Percentiles rank a stretch among this genome's conserved stretches.
phyloP scores from a whole-genome alignment of 2,888 invertebrate genomes.

The Spialia ferax region DNA sequence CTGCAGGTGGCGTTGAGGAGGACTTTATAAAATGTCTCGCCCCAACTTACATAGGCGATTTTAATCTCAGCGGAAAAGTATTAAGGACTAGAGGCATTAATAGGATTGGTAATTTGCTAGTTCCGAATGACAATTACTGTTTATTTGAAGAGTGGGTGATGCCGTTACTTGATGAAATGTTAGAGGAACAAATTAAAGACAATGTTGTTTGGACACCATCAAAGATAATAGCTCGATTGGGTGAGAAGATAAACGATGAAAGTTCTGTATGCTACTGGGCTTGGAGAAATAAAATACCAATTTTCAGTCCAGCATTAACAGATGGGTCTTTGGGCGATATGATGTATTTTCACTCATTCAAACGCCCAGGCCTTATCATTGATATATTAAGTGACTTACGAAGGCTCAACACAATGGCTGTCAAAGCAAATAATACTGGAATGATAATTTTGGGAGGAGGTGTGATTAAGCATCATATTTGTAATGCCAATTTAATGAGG shows the following conservation, averaged over 20 bases:
- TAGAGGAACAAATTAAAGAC: constrained; percentile 93
- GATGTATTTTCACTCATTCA: constrained; percentile 99
- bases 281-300: constrained; percentile 97
- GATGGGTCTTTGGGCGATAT: constrained; percentile 99
- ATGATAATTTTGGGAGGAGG: constrained; percentile 99
- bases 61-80: constrained; percentile 92
- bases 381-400: constrained; percentile 97
- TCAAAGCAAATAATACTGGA: constrained; percentile 97
- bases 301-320: constrained; percentile 98
- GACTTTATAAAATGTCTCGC: constrained; percentile 99
- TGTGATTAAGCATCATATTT: constrained; percentile 99
- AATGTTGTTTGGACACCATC: constrained; percentile 95
- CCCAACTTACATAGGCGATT: constrained; percentile 97
- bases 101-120: constrained; percentile 95
- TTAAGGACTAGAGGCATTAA: constrained; percentile 96
- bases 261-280: constrained; percentile 99
- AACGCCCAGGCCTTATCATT: constrained; percentile 95
- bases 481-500: constrained; percentile 99
- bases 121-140: constrained; percentile 99
- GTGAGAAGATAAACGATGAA: constrained; percentile 95
- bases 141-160: constrained; percentile 99
- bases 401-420: constrained; percentile 96
- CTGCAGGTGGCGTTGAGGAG: constrained; percentile 99
- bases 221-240: constrained; percentile 88
- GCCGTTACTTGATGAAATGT: constrained; percentile 96